Evolutionary conservation across 1,140 invertebrate genomes (phyloP).

Genomic region (Semibalanus balanoides): DNA sequence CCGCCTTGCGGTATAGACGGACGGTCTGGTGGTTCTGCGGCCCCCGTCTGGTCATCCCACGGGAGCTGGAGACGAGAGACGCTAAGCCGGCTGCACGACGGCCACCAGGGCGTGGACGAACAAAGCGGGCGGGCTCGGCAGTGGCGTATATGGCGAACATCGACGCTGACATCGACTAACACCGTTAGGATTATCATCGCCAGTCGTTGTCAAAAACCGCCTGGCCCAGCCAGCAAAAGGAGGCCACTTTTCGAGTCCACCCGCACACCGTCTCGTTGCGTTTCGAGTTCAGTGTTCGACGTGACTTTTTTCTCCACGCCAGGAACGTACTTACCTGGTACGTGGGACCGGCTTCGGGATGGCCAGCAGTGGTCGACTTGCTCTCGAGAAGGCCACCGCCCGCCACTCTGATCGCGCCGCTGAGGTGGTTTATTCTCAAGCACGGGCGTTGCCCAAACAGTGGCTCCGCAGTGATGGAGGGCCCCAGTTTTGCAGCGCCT

Average conservation of each 20-base stretch:
- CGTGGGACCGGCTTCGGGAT: no score
- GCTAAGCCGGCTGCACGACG: background rate
- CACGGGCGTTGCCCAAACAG: background rate
- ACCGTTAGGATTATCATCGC: background rate
- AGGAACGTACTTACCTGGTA: no score
- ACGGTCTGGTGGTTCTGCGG: background rate
- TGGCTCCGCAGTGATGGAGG: background rate
- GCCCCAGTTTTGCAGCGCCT: background rate
- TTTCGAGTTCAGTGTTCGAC: no score
- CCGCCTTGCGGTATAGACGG: no score
- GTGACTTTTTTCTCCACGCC: no score
- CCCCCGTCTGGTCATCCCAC: slow-evolving; percentile 3
- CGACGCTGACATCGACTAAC: slow-evolving; percentile 3
- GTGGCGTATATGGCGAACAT: slow-evolving; percentile 5
- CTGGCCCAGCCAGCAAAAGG: slow-evolving; percentile 4
- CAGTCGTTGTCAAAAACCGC: background rate
- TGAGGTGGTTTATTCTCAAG: background rate
- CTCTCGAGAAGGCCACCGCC: background rate
- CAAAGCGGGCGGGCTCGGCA: background rate
- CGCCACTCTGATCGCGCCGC: background rate
- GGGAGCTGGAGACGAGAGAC: background rate
- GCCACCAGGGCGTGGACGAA: slow-evolving; percentile 6
- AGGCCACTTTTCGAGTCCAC: background rate
- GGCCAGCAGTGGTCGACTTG: background rate
- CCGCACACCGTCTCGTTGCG: background rate